A percentile compares a stretch with the other conserved stretches of the same genome.
Evolutionary conservation across 2,113 vertebrate genomes (phyloP).

Genomic region (Macrotus californicus): DNA sequence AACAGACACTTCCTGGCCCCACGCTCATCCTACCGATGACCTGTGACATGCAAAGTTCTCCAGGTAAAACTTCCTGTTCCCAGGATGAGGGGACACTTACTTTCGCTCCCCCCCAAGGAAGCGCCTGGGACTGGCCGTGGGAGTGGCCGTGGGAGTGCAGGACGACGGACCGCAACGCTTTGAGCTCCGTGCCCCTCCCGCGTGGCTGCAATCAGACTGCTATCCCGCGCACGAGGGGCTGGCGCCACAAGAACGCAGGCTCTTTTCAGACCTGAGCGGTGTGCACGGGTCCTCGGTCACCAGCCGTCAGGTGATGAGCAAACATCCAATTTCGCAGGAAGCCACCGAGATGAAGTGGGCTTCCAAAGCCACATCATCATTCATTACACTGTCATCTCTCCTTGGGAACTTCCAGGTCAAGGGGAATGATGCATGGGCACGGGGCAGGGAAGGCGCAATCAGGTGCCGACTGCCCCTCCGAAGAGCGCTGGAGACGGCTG

Average conservation of each 20-base stretch:
- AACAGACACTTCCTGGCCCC: not conserved
- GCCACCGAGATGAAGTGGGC: not conserved
- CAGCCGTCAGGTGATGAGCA: not conserved
- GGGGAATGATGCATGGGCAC: not conserved
- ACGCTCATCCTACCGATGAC: not conserved
- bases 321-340: not conserved
- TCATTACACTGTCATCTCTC: conserved; percentile 13
- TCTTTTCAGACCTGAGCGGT: not conserved
- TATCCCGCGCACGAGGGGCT: not conserved
- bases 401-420: conserved; percentile 23
- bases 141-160: not conserved
- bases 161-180: not conserved
- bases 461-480: not conserved
- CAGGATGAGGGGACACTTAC: not conserved
- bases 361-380: not conserved
- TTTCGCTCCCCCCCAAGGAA: not conserved
- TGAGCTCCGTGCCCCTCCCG: not conserved
- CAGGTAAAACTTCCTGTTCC: not conserved
- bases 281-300: not conserved
- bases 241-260: too few species aligned
- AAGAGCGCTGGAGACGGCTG: not conserved
- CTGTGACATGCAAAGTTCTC: not conserved
- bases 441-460: not conserved
- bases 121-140: not conserved
- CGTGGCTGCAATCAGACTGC: too few species aligned